Conservation (phyloP, 1,140 invertebrate genomes). For the Bombus confusus region DNA sequence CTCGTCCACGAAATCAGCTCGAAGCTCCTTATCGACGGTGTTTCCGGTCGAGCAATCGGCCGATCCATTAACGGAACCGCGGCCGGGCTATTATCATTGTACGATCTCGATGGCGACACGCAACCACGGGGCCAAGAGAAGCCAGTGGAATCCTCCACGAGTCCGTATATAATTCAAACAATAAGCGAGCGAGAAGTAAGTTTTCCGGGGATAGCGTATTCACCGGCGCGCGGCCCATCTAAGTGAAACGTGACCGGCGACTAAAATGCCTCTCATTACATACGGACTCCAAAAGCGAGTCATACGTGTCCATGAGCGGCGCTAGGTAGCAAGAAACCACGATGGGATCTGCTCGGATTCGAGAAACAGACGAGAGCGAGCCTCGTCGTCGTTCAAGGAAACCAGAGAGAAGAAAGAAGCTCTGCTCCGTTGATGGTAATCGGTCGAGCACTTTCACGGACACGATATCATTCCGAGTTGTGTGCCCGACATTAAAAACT, state of each 20-base stretch:
- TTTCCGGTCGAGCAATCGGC: background rate
- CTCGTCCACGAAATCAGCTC: background rate
- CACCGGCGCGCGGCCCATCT: constrained; percentile 53
- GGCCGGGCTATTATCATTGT: background rate
- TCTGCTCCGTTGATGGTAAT: constrained; percentile 11
- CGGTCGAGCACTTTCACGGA: constrained; percentile 40
- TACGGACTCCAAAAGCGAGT: constrained; percentile 43
- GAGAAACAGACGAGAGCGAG: constrained; percentile 3
- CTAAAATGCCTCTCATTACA: constrained; percentile 65
- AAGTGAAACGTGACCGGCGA: constrained; percentile 65
- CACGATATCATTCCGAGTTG: constrained; percentile 27
- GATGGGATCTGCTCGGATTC: constrained; percentile 35
- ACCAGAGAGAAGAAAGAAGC: constrained; percentile 33
- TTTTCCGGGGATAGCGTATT: constrained; percentile 57
- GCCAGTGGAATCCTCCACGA: constrained; percentile 2
- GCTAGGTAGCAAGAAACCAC: background rate
- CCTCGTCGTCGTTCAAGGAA: constrained; percentile 23
- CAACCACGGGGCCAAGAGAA: too few relatives aligned
- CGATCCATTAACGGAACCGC: constrained; percentile 3
- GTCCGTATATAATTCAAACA: constrained; percentile 44
- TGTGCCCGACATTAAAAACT: constrained; percentile 29
- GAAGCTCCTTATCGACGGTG: background rate
- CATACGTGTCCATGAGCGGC: constrained; percentile 51
- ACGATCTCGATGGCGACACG: constrained; percentile 7
- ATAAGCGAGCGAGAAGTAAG: constrained; percentile 36